Base-by-base conservation (phyloP, 1,140 invertebrate genomes). In the Saccostrea cuccullata region DNA sequence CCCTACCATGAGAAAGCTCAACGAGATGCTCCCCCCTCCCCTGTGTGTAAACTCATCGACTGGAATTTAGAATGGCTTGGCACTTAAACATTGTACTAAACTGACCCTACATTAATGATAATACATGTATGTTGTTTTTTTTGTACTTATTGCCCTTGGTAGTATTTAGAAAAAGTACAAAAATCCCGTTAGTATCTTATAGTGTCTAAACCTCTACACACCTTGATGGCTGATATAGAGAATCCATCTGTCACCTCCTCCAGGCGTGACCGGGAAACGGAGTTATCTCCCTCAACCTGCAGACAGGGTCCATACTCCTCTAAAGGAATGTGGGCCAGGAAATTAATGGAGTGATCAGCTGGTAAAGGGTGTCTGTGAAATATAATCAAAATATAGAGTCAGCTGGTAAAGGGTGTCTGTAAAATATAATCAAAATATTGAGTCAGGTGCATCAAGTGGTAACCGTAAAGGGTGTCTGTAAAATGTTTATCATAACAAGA, bases 281-380 rank as follows among this genome's bases (percentile, higher is more conserved):
- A 73, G 15, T 67, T 47, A 0, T 88, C 40, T 73, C 83, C 88
- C n/a, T 30, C 56, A 12, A 82, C 82, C 70, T 89, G 89, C 84
- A 91, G 55, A 89, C 90, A 90, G 17, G 88, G 87, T 55, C 90
- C 90, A 82, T 90, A 91, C 26, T 91, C 90, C 64, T 89, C 84
- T 26, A 91, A 56, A 23, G 90, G 84, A 70, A 91, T 87, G 17
- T 85, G 55, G 26, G 89, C 89, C 5, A 91, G 58, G 58, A 90
- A 91, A 77, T 88, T 90, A 55, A 86, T 82, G 2, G 86, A 56
- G 9, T 15, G 85, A 64, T 90, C 90, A 11, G 86, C 82, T 12
- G 86, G 77, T 55, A 67, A 55, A 64, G 85, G 40, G 26, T 88
- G 82, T 17, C 89, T 89, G 47, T 85, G 77, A 13, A 86, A 89